A percentile compares a stretch with the other conserved stretches of the same genome.
phyloP scores from a whole-genome alignment of 2,797 vertebrate species.

The Monodelphis domestica region DNA sequence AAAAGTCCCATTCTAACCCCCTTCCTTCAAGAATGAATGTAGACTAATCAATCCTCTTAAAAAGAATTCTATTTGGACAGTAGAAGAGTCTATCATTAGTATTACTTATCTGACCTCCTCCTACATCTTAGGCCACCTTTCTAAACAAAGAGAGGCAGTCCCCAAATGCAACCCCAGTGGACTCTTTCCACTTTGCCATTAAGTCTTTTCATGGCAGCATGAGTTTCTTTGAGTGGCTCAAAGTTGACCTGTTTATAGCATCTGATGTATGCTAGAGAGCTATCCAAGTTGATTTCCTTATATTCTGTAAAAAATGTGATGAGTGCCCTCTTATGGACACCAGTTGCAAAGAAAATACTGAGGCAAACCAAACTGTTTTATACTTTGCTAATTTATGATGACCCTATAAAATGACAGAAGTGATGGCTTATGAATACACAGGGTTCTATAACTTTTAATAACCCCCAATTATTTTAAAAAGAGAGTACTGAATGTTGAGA shows the following conservation, averaged over 20 bases:
- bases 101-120: not conserved
- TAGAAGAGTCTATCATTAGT: not conserved
- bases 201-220: not conserved
- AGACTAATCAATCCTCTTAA: not conserved
- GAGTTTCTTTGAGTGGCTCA: not conserved
- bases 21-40: not conserved
- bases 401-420: conserved; percentile 52
- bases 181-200: not conserved
- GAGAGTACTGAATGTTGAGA: not conserved
- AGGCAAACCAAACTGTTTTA: conserved; percentile 66
- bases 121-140: not conserved
- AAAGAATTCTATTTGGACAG: not conserved
- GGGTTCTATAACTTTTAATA: conserved; percentile 46
- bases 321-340: not conserved
- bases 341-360: not conserved
- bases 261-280: not conserved
- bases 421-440: conserved; percentile 59
- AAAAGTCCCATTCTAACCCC: not conserved
- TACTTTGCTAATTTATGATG: conserved; percentile 49
- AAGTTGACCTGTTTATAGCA: not conserved
- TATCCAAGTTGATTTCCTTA: not conserved
- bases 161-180: not conserved
- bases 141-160: not conserved
- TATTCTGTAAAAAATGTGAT: not conserved
- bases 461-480: conserved; percentile 38